These are phyloP conservation scores for Volucella inanis DNA, from an alignment of 2,888 invertebrate genomes.

Conservation along the genomic window DNA sequence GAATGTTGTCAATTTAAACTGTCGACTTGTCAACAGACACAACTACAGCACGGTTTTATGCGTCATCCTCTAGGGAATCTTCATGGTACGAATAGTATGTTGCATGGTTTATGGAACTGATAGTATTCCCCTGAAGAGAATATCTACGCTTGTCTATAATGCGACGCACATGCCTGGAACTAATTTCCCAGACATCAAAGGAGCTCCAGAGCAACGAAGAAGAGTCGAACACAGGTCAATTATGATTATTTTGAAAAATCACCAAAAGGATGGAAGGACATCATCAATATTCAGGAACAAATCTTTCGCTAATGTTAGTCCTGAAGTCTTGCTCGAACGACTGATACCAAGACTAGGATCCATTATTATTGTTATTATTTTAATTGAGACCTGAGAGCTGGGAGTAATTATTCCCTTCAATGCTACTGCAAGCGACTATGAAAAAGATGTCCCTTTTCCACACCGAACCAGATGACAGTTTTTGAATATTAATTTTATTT, in stretches of 20 bases:
- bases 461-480: conserved; percentile 78
- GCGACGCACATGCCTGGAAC: conserved; percentile 49
- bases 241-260: conserved; percentile 53
- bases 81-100: neutral
- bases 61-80: conserved; percentile 54
- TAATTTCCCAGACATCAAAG: conserved; percentile 66
- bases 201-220: neutral
- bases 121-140: conserved; percentile 33
- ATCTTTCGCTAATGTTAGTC: conserved; percentile 63
- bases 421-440: conserved; percentile 60
- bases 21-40: conserved; percentile 57
- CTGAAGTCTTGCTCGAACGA: conserved; percentile 27
- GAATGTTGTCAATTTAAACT: conserved; percentile 66
- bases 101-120: no score
- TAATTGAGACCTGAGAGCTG: conserved; percentile 59
- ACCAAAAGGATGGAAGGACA: conserved; percentile 37
- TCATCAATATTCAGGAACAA: conserved; percentile 66
- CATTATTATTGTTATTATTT: conserved; percentile 68
- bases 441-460: conserved; percentile 55
- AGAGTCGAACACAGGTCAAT: conserved; percentile 59
- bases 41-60: conserved; percentile 9
- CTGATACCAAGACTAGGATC: conserved; percentile 18
- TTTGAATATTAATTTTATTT: conserved; percentile 80
- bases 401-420: conserved; percentile 67
- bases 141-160: conserved; percentile 34